Base-by-base conservation (phyloP, 53 echinoderm and acorn worm genomes). In the Hippasteria phrygiana region DNA sequence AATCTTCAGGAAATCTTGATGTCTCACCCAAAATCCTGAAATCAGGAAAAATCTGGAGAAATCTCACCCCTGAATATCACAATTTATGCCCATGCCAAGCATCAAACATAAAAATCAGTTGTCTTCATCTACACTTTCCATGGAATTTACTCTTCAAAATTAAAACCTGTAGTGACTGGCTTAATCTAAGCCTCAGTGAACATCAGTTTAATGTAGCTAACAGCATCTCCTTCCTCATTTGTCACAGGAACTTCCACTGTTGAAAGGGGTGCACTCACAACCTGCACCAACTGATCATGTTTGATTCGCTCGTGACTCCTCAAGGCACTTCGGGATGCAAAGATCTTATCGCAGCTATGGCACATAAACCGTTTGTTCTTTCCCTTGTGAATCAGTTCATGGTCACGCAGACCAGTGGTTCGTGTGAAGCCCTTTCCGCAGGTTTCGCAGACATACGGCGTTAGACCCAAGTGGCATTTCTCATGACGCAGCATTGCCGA, bases 291-390 rank as follows among this genome's bases (percentile, higher is more conserved):
- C 41, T 74, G 73, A 39, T n/a, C n/a, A n/a, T 88, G 88, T 36
- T 88, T 88, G 62, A 75, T 43, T 32, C 74, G 46, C 22, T 35
- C 73, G 32, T 88, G 88, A 40, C 88, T 56, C 76, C 76, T 88
- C 43, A 88, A 76, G 75, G 88, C 74, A 59, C 65, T 66, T 6
- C 67, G 74, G 20, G 88, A 65, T 48, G 62, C 76, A 64, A 88
- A 88, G 33, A 75, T 88, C 38, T 88, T 88, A 45, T 56, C 76
- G 20, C 88, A 88, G 32, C 39, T 32, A 18, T 10, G 29, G 62
- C 88, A 88, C 7, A 62, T 26, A 47, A 88, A 88, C 43, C 75
- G 88, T 43, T 88, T 88, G 64, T 76, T 75, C 62, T 75, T 75
- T 20, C 80, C 80, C 2, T 62, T 80, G 80, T 80, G 80, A 36